Evolutionary conservation across 1,140 invertebrate genomes (phyloP), one percentile per base, ranked within the genome.

Genomic region (Euwallacea similis): DNA sequence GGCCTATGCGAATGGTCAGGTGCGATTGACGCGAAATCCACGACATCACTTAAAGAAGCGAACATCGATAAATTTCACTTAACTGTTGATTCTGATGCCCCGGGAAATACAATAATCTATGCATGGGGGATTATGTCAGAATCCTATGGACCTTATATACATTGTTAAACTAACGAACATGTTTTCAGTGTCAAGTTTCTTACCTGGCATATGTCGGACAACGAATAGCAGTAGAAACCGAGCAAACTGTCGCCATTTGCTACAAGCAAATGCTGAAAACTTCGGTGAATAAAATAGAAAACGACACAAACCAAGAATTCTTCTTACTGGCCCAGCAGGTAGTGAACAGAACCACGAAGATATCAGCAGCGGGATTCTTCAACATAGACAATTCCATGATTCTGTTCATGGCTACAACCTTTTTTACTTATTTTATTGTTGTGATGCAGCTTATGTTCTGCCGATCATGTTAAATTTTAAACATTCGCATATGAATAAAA

Each of bases 361-460:
- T 71, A 43, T 60, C 62, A 43, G 69, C 69, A 7, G 46, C 62
- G 2, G 69, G 69, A 41, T 71, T 71, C 42, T 71, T 71, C 42
- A 66, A 60, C 54, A 41, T 71, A 15, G 63, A 71, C 43, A 44
- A 71, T 15, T 60, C 69, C 2, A 71, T 71, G 69, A 66, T 71
- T 42, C 10, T 71, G n/a, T 71, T 71, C 42, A 65, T 71, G n/a
- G 44, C 42, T n/a, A 66, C 62, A 1, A 71, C 62, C 1, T 66
- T 71, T 43, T 66, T 64, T 33, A 66, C 69, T 10, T 71, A 71
- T 47, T 66, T 71, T 60, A 71, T 71, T 60, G 69, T 71, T 7
- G 69, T 66, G 42, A 59, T 66, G 43, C 69, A 71, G 47, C 33
- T 71, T 4, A 53, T 71, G 33, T 46, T 56, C 15, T 42, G 61